Evolutionary conservation across 2,797 vertebrate species (phyloP).

Genomic region (Alectoris magna): DNA sequence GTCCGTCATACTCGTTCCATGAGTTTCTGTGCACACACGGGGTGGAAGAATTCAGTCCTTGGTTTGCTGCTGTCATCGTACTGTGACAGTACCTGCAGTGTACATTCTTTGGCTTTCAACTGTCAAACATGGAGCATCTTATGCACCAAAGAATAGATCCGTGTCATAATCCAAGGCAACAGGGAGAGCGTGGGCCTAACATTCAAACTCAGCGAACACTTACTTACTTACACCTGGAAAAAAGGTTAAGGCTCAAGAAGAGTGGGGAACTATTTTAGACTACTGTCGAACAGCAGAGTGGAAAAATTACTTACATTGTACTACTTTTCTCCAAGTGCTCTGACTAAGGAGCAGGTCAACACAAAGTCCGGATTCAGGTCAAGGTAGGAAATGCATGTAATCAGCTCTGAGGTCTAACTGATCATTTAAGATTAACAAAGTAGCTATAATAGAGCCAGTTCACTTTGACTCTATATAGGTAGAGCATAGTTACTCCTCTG

Average conservation of each 20-base stretch:
- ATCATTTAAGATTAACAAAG: not conserved
- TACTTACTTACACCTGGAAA: not conserved
- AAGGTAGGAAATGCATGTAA: not conserved
- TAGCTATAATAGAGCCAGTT: not conserved
- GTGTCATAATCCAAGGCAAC: not conserved
- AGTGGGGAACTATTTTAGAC: not conserved
- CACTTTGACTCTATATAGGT: not conserved
- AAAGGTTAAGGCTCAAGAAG: constrained; percentile 41
- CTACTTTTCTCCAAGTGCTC: not conserved
- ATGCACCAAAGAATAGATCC: constrained; percentile 42
- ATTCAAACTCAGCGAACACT: not conserved
- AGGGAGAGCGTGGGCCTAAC: not conserved
- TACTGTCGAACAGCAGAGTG: constrained; percentile 5
- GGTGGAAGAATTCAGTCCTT: constrained; percentile 13
- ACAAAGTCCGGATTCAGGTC: not conserved
- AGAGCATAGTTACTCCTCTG: constrained; percentile 18
- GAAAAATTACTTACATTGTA: not conserved
- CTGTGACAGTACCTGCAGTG: not conserved
- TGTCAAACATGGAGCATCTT: constrained; percentile 8
- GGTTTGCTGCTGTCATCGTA: constrained; percentile 1
- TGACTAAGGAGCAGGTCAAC: not conserved
- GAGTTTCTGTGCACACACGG: constrained; percentile 30
- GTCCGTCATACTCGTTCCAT: not conserved
- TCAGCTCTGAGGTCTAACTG: constrained; percentile 5
- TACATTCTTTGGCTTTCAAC: constrained; percentile 64